Evolutionary conservation across 2,113 vertebrate genomes (phyloP).

Genomic region (Anguilla japonica): DNA sequence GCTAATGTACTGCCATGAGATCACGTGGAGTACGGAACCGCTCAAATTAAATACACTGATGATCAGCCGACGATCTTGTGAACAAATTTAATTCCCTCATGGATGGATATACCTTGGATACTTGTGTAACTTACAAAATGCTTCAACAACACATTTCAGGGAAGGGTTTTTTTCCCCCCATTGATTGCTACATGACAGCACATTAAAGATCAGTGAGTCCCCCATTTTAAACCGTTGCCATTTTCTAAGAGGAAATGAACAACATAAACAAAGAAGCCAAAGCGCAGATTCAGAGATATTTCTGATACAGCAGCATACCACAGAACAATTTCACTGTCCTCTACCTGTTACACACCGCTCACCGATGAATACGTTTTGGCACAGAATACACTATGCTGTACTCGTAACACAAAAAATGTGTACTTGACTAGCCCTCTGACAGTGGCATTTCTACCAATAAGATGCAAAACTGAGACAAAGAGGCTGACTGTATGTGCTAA

Average conservation of each 20-base stretch:
- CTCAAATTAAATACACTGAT: conserved; percentile 35
- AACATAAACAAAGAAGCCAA: background rate
- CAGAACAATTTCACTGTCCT: background rate
- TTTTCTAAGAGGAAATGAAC: background rate
- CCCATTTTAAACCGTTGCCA: background rate
- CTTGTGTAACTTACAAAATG: conserved; percentile 30
- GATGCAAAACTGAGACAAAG: background rate
- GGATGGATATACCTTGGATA: conserved; percentile 32
- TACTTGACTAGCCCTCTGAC: background rate
- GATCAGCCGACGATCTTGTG: background rate
- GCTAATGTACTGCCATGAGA: conserved; percentile 33
- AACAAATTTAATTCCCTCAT: background rate
- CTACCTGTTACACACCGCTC: too few species aligned
- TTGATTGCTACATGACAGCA: background rate
- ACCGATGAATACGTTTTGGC: background rate
- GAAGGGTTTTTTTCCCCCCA: background rate
- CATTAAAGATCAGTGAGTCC: background rate
- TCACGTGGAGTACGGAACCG: conserved; percentile 31
- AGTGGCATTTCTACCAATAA: background rate
- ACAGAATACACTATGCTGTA: background rate
- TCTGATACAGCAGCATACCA: background rate
- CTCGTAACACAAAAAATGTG: background rate
- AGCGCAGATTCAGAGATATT: background rate
- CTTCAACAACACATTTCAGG: background rate
- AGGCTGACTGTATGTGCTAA: background rate